Conservation (phyloP, 2,797 vertebrate species). For the Tapera naevia region DNA sequence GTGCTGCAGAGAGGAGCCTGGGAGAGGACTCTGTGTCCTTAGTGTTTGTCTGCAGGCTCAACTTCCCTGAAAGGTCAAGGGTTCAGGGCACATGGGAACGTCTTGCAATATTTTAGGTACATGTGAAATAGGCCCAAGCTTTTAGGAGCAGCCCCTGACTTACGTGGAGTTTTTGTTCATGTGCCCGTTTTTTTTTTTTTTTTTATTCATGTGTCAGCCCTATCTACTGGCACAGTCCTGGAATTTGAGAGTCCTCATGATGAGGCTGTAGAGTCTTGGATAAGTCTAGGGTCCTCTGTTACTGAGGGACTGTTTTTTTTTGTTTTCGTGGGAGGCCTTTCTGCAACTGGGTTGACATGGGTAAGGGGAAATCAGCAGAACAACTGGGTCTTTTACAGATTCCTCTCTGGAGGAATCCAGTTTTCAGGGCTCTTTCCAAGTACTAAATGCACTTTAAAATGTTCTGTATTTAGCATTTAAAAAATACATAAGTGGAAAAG, state of each 20-base stretch:
- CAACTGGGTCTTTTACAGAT: background rate
- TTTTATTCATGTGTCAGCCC: background rate
- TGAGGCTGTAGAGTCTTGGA: too few relatives aligned
- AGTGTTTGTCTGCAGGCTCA: background rate
- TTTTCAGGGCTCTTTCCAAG: slow-evolving; percentile 5
- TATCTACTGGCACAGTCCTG: background rate
- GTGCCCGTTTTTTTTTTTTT: background rate
- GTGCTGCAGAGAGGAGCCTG: background rate
- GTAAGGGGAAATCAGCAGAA: background rate
- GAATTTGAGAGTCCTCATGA: background rate
- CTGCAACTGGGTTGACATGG: background rate
- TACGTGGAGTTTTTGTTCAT: background rate
- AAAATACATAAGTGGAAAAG: background rate
- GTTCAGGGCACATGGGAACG: background rate
- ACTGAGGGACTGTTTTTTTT: background rate
- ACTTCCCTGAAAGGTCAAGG: background rate
- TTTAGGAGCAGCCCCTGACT: background rate
- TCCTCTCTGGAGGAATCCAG: background rate
- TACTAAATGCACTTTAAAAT: background rate
- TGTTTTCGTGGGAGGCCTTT: background rate
- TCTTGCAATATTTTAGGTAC: background rate
- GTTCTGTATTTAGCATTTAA: background rate
- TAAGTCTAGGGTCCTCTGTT: background rate
- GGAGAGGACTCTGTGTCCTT: background rate
- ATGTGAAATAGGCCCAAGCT: accelerated